Percentiles rank a stretch among this genome's conserved stretches.
Evolutionary conservation across 2,888 invertebrate genomes (phyloP).

Genomic region (Metellina segmentata): DNA sequence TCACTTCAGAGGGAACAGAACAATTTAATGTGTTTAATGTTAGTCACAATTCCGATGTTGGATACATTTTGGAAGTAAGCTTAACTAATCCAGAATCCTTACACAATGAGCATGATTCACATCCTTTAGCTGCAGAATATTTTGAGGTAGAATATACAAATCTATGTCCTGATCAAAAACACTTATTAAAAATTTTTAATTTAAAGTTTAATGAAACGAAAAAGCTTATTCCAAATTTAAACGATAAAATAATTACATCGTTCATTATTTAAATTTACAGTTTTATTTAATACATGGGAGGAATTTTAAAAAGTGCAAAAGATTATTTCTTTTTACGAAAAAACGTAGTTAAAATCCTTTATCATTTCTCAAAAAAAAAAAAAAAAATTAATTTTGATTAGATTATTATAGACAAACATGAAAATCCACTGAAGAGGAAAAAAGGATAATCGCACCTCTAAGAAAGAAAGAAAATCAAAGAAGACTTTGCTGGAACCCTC

Average conservation of each 20-base stretch:
- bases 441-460: too few relatives aligned
- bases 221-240: neutral
- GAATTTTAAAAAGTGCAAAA: neutral
- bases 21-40: neutral
- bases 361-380: too few relatives aligned
- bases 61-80: neutral
- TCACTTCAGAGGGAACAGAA: neutral
- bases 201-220: slow-evolving; percentile 11
- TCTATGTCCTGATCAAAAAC: neutral
- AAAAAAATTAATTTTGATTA: too few relatives aligned
- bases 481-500: too few relatives aligned
- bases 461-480: too few relatives aligned
- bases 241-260: neutral
- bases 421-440: too few relatives aligned
- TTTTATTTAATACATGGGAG: neutral
- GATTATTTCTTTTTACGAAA: neutral
- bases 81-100: neutral
- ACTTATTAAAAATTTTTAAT: slow-evolving; percentile 2
- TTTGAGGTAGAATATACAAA: neutral
- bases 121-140: neutral
- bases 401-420: too few relatives aligned
- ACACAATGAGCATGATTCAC: neutral
- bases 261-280: too few relatives aligned
- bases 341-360: neutral
- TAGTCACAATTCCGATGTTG: neutral